Evolutionary conservation across 2,113 vertebrate genomes (phyloP).

Genomic region (Onychorhynchus coronatus): DNA sequence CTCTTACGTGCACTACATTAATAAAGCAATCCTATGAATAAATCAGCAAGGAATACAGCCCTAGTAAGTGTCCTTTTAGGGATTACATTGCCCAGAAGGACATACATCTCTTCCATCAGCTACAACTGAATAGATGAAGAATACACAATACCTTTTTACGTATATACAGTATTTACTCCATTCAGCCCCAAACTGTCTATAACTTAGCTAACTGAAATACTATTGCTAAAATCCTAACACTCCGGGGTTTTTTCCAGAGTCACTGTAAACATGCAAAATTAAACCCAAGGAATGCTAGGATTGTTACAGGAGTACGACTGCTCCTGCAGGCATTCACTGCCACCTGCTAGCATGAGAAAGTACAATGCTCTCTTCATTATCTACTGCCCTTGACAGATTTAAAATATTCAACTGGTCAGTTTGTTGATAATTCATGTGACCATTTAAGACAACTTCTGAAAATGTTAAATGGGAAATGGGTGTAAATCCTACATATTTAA

Average conservation of each 20-base stretch:
- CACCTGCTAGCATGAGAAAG: background rate
- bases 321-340: background rate
- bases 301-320: background rate
- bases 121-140: background rate
- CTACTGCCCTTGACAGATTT: background rate
- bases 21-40: constrained; percentile 22
- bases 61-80: background rate
- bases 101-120: background rate
- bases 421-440: background rate
- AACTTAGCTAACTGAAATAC: background rate
- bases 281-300: background rate
- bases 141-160: background rate
- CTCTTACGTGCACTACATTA: background rate
- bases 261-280: background rate
- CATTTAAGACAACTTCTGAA: constrained; percentile 2
- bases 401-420: background rate
- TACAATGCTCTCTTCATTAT: background rate
- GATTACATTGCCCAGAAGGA: background rate
- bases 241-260: accelerated
- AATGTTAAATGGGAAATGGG: background rate
- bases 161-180: background rate
- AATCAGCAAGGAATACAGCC: background rate
- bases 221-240: background rate
- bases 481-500: background rate
- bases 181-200: background rate